phyloP scores from a whole-genome alignment of 2,113 vertebrate genomes.

The Dasyprocta punctata region DNA sequence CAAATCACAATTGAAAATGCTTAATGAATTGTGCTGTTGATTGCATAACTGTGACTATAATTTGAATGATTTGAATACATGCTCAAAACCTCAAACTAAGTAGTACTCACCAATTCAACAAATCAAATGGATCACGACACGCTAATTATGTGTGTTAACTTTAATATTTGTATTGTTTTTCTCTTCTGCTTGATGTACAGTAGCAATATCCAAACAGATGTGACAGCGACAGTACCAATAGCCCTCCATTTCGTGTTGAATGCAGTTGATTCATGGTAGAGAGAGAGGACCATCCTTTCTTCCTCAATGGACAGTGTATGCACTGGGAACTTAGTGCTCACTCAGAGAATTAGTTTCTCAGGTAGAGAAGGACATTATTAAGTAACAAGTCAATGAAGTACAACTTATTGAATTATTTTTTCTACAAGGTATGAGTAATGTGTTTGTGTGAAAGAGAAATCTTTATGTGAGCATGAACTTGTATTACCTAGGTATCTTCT shows the following conservation, averaged over 20 bases:
- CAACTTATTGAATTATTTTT: neutral
- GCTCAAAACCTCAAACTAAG: slow-evolving; percentile 41
- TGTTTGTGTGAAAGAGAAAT: slow-evolving; percentile 40
- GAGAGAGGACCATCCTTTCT: neutral
- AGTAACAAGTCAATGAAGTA: neutral
- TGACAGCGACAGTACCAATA: neutral
- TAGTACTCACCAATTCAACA: neutral
- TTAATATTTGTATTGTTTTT: neutral
- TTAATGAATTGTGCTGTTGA: slow-evolving; percentile 11
- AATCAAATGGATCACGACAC: neutral
- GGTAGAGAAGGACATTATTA: neutral
- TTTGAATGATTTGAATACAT: neutral
- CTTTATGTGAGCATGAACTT: neutral
- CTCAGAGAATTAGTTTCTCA: neutral
- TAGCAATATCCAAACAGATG: neutral
- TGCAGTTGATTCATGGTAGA: neutral
- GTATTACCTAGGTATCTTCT: slow-evolving; percentile 37
- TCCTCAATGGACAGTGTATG: neutral
- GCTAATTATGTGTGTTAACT: neutral
- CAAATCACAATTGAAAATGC: slow-evolving; percentile 37
- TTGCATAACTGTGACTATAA: neutral
- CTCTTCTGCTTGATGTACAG: neutral
- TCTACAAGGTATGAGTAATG: neutral
- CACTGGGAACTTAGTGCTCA: neutral
- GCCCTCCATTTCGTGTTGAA: neutral